Evolutionary conservation across 2,888 invertebrate species (phyloP).

Genomic region (Drosophila seclusa): DNA sequence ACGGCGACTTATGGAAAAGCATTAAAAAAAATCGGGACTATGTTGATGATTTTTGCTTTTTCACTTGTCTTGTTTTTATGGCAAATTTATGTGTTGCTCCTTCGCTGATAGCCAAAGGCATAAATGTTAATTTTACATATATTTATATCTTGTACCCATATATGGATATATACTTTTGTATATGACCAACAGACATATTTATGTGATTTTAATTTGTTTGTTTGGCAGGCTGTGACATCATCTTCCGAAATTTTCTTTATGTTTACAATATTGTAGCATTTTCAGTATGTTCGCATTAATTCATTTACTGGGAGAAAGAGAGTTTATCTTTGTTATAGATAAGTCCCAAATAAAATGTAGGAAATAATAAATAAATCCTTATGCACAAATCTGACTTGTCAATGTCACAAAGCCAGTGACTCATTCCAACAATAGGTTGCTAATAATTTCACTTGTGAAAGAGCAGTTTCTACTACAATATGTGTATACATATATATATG

Average conservation of each 20-base stretch:
- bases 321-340: neutral
- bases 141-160: conserved; percentile 27
- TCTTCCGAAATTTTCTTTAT: conserved; percentile 5
- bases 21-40: conserved; percentile 34
- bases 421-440: neutral
- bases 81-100: conserved; percentile 41
- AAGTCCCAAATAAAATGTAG: neutral
- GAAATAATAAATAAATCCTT: neutral
- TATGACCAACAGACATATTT: conserved; percentile 39
- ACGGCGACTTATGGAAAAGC: conserved; percentile 40
- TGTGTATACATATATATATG: neutral
- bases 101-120: conserved; percentile 29
- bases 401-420: neutral
- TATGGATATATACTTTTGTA: conserved; percentile 9
- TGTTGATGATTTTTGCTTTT: conserved; percentile 38
- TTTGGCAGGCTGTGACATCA: conserved; percentile 54
- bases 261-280: neutral
- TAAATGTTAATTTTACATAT: conserved; percentile 64
- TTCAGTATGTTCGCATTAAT: neutral
- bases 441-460: conserved; percentile 4
- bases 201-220: conserved; percentile 60
- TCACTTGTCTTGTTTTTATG: conserved; percentile 48
- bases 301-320: neutral
- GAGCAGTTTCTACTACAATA: neutral
- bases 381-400: neutral